Percentiles rank a stretch among this genome's conserved stretches.
Conservation (phyloP, 2,888 invertebrate species). For the Tanytarsus gracilentus region DNA sequence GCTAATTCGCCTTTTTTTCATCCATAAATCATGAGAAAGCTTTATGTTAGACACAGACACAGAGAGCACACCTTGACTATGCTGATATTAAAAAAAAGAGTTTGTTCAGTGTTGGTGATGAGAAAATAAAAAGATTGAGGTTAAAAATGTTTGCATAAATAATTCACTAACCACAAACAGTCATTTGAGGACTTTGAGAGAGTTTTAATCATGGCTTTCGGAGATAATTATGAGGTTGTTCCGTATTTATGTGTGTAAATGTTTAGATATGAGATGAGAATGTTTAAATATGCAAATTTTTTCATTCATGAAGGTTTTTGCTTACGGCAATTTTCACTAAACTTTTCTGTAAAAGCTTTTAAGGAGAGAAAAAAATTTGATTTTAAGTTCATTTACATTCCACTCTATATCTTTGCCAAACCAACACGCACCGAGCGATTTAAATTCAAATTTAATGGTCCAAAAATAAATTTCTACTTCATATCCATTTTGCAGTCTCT, state of each 20-base stretch:
- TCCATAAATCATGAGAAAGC: background rate
- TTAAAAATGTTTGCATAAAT: conserved; percentile 16
- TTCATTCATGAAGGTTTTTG: background rate
- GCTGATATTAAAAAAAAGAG: background rate
- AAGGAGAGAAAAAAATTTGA: background rate
- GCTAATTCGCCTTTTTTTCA: conserved; percentile 1
- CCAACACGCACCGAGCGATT: too few species aligned
- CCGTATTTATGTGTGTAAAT: background rate
- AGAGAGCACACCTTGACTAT: background rate
- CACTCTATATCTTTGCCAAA: too few species aligned
- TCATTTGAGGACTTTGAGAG: background rate
- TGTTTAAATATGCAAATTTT: background rate
- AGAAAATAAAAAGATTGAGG: conserved; percentile 9
- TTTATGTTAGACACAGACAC: background rate
- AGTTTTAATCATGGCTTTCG: conserved; percentile 7
- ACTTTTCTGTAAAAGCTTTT: background rate
- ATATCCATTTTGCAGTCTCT: background rate
- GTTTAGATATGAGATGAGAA: background rate
- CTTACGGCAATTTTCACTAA: background rate
- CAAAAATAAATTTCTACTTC: too few species aligned
- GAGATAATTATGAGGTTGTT: conserved; percentile 13
- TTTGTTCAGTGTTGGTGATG: background rate
- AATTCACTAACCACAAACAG: conserved; percentile 13
- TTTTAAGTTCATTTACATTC: too few species aligned
- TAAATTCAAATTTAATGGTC: too few species aligned